phyloP scores from a whole-genome alignment of 30 jellyfish, hydroid and myxozoan genomes.

The Cassiopea andromeda region DNA sequence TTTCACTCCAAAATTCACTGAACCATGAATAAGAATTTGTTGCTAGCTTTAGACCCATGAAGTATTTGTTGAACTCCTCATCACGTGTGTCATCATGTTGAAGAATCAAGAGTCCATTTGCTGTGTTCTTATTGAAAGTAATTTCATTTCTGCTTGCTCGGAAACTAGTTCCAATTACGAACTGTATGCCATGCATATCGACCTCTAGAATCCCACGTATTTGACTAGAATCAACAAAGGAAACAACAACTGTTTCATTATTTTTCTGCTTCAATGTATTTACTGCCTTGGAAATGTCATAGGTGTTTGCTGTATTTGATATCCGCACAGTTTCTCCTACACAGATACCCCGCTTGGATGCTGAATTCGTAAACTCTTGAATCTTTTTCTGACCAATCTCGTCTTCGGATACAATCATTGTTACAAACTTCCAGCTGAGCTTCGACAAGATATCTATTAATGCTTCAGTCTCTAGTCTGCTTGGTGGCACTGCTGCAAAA shows the following conservation, averaged over 20 bases:
- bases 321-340: constrained; percentile 13
- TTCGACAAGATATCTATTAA: constrained; percentile 43
- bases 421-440: constrained; percentile 67
- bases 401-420: constrained; percentile 68
- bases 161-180: constrained; percentile 34
- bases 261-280: neutral
- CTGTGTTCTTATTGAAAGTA: neutral
- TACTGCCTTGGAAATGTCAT: neutral
- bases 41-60: constrained; percentile 40
- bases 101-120: neutral
- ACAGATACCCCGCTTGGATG: constrained; percentile 44
- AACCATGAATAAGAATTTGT: constrained; percentile 41
- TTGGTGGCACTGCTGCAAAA: constrained; percentile 74
- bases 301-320: constrained; percentile 25
- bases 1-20: constrained; percentile 66
- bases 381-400: constrained; percentile 49
- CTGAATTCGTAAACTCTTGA: neutral
- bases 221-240: constrained; percentile 47
- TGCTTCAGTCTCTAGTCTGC: constrained; percentile 28
- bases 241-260: constrained; percentile 43
- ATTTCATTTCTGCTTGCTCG: constrained; percentile 16
- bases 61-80: neutral
- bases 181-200: neutral
- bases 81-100: constrained; percentile 32
- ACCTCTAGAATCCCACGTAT: constrained; percentile 48